Percentiles rank a stretch among this genome's conserved stretches.
These are phyloP conservation scores for Perca schrenkii DNA, from an alignment of 2,113 vertebrate species.

Conservation along the genomic window DNA sequence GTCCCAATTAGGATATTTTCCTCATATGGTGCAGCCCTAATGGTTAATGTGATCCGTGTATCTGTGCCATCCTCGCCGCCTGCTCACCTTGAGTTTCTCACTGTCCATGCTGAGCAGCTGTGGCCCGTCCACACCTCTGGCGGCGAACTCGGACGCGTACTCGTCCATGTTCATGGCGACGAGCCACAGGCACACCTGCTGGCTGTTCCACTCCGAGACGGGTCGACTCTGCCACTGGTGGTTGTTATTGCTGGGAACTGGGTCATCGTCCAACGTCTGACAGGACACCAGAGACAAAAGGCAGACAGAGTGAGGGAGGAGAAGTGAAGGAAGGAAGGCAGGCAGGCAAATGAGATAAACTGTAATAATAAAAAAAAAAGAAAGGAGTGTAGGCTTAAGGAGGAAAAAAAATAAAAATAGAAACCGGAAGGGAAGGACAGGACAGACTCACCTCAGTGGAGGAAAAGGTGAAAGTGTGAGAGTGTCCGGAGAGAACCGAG, in stretches of 20 bases:
- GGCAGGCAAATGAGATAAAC: background rate
- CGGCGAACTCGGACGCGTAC: constrained; percentile 84
- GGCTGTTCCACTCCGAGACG: constrained; percentile 88
- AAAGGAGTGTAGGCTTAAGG: background rate
- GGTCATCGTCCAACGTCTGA: constrained; percentile 88
- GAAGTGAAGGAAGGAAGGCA: background rate
- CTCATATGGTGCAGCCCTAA: too few relatives aligned
- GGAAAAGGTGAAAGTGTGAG: constrained; percentile 90
- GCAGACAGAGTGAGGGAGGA: background rate
- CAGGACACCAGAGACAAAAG: constrained; percentile 13
- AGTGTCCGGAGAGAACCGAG: constrained; percentile 89
- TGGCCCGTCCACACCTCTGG: constrained; percentile 85
- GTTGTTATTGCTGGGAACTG: constrained; percentile 83
- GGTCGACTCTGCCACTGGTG: constrained; percentile 88
- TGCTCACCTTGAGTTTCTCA: constrained; percentile 89
- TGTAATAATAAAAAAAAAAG: background rate
- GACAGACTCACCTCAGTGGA: constrained; percentile 91
- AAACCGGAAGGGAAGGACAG: constrained; percentile 24
- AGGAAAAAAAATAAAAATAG: background rate
- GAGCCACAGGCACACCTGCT: constrained; percentile 90
- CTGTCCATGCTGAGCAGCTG: constrained; percentile 88
- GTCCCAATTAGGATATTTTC: background rate
- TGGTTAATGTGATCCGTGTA: background rate
- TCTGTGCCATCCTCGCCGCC: background rate
- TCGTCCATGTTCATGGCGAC: constrained; percentile 90